Conservation (phyloP, 1,140 invertebrate species). For the Pinna nobilis region DNA sequence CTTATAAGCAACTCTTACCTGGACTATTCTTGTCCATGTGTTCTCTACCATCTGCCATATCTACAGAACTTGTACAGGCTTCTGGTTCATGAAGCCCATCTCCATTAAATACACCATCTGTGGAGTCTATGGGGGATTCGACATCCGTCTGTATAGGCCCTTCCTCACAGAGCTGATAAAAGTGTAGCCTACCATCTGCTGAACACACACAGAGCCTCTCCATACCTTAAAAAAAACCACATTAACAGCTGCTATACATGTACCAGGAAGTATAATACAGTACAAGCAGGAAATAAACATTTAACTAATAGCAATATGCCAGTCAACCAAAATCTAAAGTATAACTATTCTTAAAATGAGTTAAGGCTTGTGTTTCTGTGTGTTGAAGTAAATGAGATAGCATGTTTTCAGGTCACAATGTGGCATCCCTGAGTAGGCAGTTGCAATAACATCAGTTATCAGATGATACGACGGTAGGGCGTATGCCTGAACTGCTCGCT, state of each 20-base stretch:
- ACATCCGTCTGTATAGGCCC: constrained; percentile 45
- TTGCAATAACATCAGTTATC: too few species aligned
- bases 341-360: too few species aligned
- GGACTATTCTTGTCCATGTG: constrained; percentile 11
- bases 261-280: neutral
- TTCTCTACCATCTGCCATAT: constrained; percentile 4
- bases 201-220: constrained; percentile 90
- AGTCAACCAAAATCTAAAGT: too few species aligned
- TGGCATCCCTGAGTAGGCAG: too few species aligned
- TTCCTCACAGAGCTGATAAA: constrained; percentile 81
- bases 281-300: too few species aligned
- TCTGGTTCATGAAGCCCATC: constrained; percentile 6
- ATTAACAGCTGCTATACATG: neutral
- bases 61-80: neutral
- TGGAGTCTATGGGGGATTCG: constrained; percentile 28
- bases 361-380: too few species aligned
- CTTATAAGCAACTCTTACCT: too few species aligned
- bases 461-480: too few species aligned
- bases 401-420: too few species aligned
- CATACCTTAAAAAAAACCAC: constrained; percentile 77
- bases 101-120: constrained; percentile 41
- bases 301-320: too few species aligned
- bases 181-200: constrained; percentile 85
- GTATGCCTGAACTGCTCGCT: too few species aligned
- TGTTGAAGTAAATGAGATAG: too few species aligned